Evolutionary conservation across 2,113 vertebrate genomes (phyloP), one percentile per base, ranked within the genome.

Genomic region (Acanthochromis polyacanthus): DNA sequence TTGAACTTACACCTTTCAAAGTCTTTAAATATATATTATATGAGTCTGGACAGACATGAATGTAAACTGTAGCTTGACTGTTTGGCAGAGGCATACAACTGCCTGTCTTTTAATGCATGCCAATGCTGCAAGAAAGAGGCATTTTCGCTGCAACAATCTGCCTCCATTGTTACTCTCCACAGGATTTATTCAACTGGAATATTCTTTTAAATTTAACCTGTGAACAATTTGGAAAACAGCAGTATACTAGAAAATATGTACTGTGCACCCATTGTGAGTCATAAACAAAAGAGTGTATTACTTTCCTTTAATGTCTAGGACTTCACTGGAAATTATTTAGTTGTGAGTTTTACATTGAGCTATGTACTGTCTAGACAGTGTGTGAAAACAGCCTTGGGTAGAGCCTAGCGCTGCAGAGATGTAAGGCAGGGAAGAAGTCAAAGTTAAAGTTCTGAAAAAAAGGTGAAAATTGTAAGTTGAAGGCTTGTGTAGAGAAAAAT

Each of bases 401-500:
- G 19, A 72, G 75, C 71, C 58, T 4, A 0, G n/a, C 52, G 83
- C 71, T 78, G 62, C 12, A n/a, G 38, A 65, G 53, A 62, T 48
- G 36, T 45, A 38, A 78, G 40, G 25, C n/a, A 23, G 25, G 46
- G 53, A 23, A 48, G 19, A n/a, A 72, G 59, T 28, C 36, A 73
- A 57, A 57, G 23, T 62, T 69, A 52, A 61, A 32, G 20, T 64
- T 61, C 58, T 32, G 62, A 25, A 45, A 51, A 70, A 48, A 30
- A 38, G 11, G 43, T 38, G 30, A 19, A 75, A 59, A 40, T 60
- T 38, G 55, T 12, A 32, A 48, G 67, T 16, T 75, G 38, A 64
- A 71, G 68, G 45, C 22, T 81, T 16, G 57, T 61, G 23, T 80
- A 79, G 57, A 60, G n/a, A 70, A 80, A 78, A 56, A 61, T n/a